Conservation (phyloP, 2,797 vertebrate species). For the Parauchenoglanis ngamensis region DNA sequence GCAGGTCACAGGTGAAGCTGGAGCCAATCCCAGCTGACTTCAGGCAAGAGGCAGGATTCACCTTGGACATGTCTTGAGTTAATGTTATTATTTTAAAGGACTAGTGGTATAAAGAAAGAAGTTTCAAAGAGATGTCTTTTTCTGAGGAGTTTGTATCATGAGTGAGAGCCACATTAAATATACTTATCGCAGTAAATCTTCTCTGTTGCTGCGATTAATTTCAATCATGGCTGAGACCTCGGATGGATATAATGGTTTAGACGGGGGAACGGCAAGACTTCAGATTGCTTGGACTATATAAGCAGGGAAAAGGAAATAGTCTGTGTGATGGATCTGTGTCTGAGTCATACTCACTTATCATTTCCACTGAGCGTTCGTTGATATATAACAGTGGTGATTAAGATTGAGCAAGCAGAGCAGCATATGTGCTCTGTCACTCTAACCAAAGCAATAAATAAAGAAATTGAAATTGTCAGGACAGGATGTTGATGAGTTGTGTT, state of each 20-base stretch:
- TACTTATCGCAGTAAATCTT: background rate
- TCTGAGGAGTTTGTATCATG: background rate
- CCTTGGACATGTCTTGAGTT: too few species aligned
- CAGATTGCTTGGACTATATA: background rate
- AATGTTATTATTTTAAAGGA: background rate
- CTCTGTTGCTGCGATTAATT: too few species aligned
- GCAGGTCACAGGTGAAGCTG: too few species aligned
- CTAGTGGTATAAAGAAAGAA: background rate
- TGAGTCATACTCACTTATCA: background rate
- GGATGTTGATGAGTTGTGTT: background rate
- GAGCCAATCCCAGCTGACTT: too few species aligned
- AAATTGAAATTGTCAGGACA: background rate
- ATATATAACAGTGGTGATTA: background rate
- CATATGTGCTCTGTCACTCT: background rate
- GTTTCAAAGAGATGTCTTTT: background rate
- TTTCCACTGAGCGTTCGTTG: background rate
- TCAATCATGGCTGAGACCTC: background rate
- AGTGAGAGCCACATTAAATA: background rate
- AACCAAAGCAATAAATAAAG: background rate
- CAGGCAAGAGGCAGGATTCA: too few species aligned
- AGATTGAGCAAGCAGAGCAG: background rate
- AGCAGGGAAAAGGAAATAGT: background rate
- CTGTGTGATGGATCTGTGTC: background rate
- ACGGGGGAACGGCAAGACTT: too few species aligned
- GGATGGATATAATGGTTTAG: background rate